Percentiles rank a stretch among this genome's conserved stretches.
These are phyloP conservation scores for Botrylloides violaceus DNA, from an alignment of 23 tunicate genomes.

Conservation along the genomic window DNA sequence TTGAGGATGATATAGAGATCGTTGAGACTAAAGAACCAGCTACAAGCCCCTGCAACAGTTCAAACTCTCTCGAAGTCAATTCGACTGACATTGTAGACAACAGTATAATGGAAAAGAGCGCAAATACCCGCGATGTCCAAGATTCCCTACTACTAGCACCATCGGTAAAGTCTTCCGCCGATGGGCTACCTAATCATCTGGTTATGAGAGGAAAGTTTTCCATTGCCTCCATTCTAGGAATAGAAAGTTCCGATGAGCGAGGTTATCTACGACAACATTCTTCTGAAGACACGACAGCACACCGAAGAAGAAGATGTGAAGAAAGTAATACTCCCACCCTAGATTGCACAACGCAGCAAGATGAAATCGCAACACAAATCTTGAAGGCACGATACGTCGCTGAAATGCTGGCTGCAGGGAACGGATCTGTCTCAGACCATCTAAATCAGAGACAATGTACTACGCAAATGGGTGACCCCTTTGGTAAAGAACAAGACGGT, in stretches of 20 bases:
- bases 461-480: not conserved
- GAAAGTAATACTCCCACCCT: not conserved
- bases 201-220: slow-evolving; percentile 15
- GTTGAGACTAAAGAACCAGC: not conserved
- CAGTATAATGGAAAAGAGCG: not conserved
- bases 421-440: not conserved
- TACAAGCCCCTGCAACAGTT: not conserved
- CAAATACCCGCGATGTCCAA: not conserved
- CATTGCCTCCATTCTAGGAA: slow-evolving; percentile 16
- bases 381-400: slow-evolving; percentile 5
- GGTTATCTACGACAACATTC: not conserved
- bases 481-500: not conserved
- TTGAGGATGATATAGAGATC: not conserved
- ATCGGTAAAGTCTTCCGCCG: not conserved
- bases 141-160: not conserved
- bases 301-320: not conserved
- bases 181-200: not conserved
- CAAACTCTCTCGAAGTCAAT: not conserved
- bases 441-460: not conserved
- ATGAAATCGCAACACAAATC: not conserved
- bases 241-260: not conserved
- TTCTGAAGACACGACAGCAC: not conserved
- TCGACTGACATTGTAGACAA: not conserved
- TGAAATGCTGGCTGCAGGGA: not conserved
- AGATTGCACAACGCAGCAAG: not conserved